These are phyloP conservation scores for Sarcophaga caerulescens DNA, from an alignment of 2,888 invertebrate genomes.

Conservation along the genomic window DNA sequence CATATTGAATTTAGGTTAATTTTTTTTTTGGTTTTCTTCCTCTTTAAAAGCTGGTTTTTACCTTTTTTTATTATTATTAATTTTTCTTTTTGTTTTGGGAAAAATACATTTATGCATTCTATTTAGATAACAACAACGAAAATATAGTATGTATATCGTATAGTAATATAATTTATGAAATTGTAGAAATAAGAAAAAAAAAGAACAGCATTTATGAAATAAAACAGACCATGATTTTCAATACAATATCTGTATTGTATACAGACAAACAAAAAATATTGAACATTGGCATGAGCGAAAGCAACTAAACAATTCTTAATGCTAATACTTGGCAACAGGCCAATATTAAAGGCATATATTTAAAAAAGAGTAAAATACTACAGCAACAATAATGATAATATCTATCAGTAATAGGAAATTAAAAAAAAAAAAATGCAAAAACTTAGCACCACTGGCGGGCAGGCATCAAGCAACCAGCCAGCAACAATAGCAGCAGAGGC, in stretches of 20 bases:
- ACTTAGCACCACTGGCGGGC: constrained; percentile 33
- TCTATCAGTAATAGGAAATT: constrained; percentile 53
- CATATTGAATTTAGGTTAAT: constrained; percentile 34
- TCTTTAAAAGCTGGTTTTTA: constrained; percentile 1
- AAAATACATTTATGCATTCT: constrained; percentile 25
- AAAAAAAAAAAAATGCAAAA: constrained; percentile 7
- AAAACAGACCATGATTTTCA: constrained; percentile 64
- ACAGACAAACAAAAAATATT: constrained; percentile 19
- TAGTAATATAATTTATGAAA: constrained; percentile 53
- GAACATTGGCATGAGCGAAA: constrained; percentile 32
- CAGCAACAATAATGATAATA: constrained; percentile 45
- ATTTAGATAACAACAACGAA: constrained; percentile 10
- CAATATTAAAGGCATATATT: constrained; percentile 59
- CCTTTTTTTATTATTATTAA: neutral
- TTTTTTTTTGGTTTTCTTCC: neutral
- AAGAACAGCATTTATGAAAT: constrained; percentile 58
- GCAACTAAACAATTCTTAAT: constrained; percentile 58
- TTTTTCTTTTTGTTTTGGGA: neutral
- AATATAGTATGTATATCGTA: neutral
- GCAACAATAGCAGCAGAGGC: constrained; percentile 41
- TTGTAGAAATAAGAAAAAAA: constrained; percentile 39
- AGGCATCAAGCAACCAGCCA: constrained; percentile 16
- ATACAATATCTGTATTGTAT: constrained; percentile 49
- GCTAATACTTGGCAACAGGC: constrained; percentile 64
- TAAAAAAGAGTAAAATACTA: constrained; percentile 29